phyloP scores from a whole-genome alignment of 2,888 invertebrate species.

The Ectemnius cavifrons region DNA sequence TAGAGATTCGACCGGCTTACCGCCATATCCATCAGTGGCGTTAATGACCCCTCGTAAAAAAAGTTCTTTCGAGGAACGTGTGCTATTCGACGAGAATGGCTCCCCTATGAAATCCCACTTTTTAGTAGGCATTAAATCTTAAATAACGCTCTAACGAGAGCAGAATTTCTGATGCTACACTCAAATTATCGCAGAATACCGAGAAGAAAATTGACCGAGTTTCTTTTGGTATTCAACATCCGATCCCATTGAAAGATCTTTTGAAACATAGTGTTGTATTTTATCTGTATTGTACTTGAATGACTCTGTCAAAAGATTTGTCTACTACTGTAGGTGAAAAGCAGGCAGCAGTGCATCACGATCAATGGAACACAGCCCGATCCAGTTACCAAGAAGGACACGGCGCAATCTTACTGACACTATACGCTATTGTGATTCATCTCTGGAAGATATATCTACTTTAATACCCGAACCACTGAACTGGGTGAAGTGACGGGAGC shows the following conservation, averaged over 20 bases:
- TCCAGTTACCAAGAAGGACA: constrained; percentile 32
- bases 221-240: too few species aligned
- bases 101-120: not conserved
- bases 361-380: constrained; percentile 81
- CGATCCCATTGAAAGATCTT: too few species aligned
- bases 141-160: not conserved
- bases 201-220: too few species aligned
- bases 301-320: too few species aligned
- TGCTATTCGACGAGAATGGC: too few species aligned
- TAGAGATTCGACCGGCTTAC: not conserved
- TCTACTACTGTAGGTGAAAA: constrained; percentile 79
- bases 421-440: constrained; percentile 14
- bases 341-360: constrained; percentile 83
- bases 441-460: constrained; percentile 21
- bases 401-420: constrained; percentile 22
- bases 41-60: constrained; percentile 37
- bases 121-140: not conserved
- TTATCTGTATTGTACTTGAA: too few species aligned
- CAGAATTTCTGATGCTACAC: not conserved
- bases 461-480: constrained; percentile 10
- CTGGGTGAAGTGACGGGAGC: not conserved
- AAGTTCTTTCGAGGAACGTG: not conserved
- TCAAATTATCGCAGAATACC: too few species aligned
- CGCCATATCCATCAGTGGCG: constrained; percentile 3
- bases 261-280: too few species aligned